Percentiles rank a stretch among this genome's conserved stretches.
Evolutionary conservation across 2,888 invertebrate genomes (phyloP).

Genomic region (Folsomia candida): DNA sequence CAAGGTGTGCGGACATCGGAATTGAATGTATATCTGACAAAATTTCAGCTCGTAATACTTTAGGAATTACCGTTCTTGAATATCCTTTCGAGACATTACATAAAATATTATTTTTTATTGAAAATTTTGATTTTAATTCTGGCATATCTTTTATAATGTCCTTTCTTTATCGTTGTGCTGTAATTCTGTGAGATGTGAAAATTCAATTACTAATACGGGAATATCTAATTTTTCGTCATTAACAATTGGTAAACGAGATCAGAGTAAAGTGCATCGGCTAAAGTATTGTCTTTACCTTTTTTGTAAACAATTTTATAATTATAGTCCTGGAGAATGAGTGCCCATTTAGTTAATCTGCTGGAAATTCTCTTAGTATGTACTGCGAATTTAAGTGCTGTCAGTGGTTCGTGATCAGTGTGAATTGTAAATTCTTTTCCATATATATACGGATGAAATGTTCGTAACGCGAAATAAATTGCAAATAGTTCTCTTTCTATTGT

Average conservation of each 20-base stretch:
- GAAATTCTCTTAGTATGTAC: background rate
- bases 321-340: slow-evolving; percentile 8
- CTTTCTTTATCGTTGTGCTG: background rate
- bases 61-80: background rate
- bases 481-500: slow-evolving; percentile 14
- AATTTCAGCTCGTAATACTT: background rate
- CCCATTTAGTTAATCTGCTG: slow-evolving; percentile 13
- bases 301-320: background rate
- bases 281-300: background rate
- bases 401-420: slow-evolving; percentile 5
- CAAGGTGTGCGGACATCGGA: background rate
- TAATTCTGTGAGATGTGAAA: background rate
- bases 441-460: slow-evolving; percentile 12
- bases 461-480: background rate
- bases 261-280: too few species aligned
- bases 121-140: background rate
- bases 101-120: background rate
- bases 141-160: background rate
- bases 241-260: background rate
- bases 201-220: background rate
- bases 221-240: too few species aligned
- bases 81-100: background rate
- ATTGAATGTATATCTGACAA: background rate
- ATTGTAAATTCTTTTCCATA: slow-evolving; percentile 16
- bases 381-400: slow-evolving; percentile 11